Percentiles rank a stretch among this genome's conserved stretches.
Conservation (phyloP, 2,888 invertebrate species). For the Ctenicera cuprea region DNA sequence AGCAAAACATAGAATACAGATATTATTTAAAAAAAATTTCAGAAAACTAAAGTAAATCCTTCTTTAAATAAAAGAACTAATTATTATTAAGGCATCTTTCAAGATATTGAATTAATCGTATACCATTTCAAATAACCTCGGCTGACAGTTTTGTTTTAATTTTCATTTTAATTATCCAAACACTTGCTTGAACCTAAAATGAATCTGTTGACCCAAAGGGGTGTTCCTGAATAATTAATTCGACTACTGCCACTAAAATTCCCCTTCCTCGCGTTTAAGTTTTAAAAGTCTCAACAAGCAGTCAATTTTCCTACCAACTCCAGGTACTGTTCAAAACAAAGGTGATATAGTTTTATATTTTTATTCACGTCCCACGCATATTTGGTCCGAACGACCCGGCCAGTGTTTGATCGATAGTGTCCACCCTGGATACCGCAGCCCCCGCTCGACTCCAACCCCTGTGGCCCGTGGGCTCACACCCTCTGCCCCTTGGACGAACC, state of each 20-base stretch:
- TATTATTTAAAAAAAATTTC: too few relatives aligned
- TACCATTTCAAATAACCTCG: background rate
- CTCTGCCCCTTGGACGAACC: slow-evolving; percentile 53
- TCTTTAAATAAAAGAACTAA: too few relatives aligned
- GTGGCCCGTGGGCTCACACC: slow-evolving; percentile 48
- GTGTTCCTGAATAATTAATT: slow-evolving; percentile 39
- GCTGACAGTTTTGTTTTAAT: background rate
- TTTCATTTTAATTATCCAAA: slow-evolving; percentile 12
- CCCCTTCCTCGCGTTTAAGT: slow-evolving; percentile 21
- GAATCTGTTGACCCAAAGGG: slow-evolving; percentile 38
- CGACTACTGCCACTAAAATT: background rate
- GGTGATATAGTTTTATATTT: slow-evolving; percentile 58
- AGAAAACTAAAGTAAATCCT: too few relatives aligned
- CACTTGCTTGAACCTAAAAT: slow-evolving; percentile 3
- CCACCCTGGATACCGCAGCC: slow-evolving; percentile 68
- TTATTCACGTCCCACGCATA: slow-evolving; percentile 62
- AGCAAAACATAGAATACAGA: too few relatives aligned
- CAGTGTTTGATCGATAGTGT: slow-evolving; percentile 72
- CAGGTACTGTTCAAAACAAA: slow-evolving; percentile 31
- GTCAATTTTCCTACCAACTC: background rate
- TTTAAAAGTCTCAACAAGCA: background rate
- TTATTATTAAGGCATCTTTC: too few relatives aligned
- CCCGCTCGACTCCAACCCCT: slow-evolving; percentile 52
- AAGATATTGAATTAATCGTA: too few relatives aligned
- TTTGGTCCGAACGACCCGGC: slow-evolving; percentile 63